Evolutionary conservation across 2,113 vertebrate species (phyloP).

Genomic region (Tychaedon coryphoeus): DNA sequence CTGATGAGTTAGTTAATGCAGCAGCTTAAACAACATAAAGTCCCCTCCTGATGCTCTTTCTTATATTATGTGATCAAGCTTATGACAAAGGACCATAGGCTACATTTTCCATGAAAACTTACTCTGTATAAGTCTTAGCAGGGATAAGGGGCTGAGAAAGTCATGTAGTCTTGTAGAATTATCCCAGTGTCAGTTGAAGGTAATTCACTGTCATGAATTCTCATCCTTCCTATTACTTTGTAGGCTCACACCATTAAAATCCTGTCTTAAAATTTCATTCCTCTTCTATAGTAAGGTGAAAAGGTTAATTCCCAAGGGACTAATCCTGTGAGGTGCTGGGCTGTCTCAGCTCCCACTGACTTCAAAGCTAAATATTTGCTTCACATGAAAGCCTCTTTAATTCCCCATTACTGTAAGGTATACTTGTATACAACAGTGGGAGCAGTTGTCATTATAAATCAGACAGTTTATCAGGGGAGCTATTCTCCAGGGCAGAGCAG

Average conservation of each 20-base stretch:
- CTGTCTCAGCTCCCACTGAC: conserved; percentile 34
- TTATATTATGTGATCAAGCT: not conserved
- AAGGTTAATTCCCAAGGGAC: conserved; percentile 64
- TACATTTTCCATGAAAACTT: not conserved
- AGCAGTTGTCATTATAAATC: conserved; percentile 61
- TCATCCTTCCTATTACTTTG: not conserved
- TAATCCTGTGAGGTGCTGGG: conserved; percentile 52
- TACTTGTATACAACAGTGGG: conserved; percentile 68
- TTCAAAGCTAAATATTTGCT: conserved; percentile 68
- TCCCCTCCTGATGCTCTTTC: not conserved
- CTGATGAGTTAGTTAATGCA: not conserved
- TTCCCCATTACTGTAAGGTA: conserved; percentile 70
- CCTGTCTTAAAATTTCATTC: conserved; percentile 34
- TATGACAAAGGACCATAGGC: not conserved
- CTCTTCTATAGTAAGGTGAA: conserved; percentile 53
- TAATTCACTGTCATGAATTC: not conserved
- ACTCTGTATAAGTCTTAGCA: not conserved
- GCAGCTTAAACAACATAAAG: not conserved
- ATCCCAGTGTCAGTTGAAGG: not conserved
- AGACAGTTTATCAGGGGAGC: conserved; percentile 51
- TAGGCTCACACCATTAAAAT: not conserved
- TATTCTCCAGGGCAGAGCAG: conserved; percentile 36
- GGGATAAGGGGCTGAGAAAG: not conserved
- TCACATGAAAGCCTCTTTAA: conserved; percentile 71
- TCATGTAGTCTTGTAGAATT: not conserved